These are phyloP conservation scores for Diprion similis DNA, from an alignment of 1,140 invertebrate species.

Conservation along the genomic window DNA sequence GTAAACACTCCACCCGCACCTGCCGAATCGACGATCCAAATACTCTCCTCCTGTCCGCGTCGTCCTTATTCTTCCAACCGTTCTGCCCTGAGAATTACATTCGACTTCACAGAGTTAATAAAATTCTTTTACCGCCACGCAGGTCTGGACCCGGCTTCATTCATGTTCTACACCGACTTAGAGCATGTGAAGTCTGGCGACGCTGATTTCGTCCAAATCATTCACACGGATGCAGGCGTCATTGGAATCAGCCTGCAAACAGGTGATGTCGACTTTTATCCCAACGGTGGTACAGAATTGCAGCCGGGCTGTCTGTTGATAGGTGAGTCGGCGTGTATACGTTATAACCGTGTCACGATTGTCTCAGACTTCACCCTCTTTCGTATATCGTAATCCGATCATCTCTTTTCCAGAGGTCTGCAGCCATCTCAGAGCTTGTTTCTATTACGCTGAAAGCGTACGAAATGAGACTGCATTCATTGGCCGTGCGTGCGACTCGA, in stretches of 20 bases:
- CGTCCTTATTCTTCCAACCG: no score
- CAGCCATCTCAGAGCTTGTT: slow-evolving; percentile 71
- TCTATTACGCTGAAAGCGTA: slow-evolving; percentile 67
- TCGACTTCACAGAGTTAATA: no score
- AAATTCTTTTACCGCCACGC: slow-evolving; percentile 11
- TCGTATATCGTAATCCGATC: no score
- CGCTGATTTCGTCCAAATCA: slow-evolving; percentile 66
- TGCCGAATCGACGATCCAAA: no score
- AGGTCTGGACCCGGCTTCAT: slow-evolving; percentile 63
- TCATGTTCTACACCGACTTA: slow-evolving; percentile 42
- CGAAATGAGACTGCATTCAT: slow-evolving; percentile 45
- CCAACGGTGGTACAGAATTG: slow-evolving; percentile 66
- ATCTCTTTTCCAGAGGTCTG: slow-evolving; percentile 63
- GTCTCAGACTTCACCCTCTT: no score
- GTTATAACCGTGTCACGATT: slow-evolving; percentile 42
- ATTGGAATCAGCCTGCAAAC: slow-evolving; percentile 50
- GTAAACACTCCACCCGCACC: no score
- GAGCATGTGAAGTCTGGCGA: slow-evolving; percentile 54
- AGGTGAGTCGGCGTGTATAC: slow-evolving; percentile 46
- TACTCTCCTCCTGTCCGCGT: no score
- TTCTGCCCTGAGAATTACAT: no score
- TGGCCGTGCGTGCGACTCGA: slow-evolving; percentile 43
- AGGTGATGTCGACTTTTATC: slow-evolving; percentile 73
- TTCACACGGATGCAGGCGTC: slow-evolving; percentile 67
- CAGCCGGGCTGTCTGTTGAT: slow-evolving; percentile 71